A percentile compares a stretch with the other conserved stretches of the same genome.
These are phyloP conservation scores for Ormia ochracea DNA, from an alignment of 2,888 invertebrate genomes.

Conservation along the genomic window DNA sequence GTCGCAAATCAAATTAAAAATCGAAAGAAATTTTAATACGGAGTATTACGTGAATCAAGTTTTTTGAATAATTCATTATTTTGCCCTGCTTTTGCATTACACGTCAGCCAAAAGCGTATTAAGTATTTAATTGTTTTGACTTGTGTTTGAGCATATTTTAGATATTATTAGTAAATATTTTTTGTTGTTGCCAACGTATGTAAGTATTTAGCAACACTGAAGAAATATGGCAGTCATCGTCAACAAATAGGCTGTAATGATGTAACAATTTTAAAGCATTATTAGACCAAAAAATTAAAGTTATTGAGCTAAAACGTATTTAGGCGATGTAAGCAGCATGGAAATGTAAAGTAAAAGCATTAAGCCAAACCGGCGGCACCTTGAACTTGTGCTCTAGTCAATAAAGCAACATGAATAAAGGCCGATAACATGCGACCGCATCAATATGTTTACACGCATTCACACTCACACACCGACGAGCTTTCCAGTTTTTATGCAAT, in stretches of 20 bases:
- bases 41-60: too few species aligned
- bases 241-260: constrained; percentile 28
- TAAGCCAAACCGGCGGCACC: background rate
- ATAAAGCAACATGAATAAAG: constrained; percentile 3
- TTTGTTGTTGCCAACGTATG: background rate
- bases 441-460: constrained; percentile 1
- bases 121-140: too few species aligned
- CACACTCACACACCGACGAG: constrained; percentile 16
- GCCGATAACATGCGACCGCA: constrained; percentile 6
- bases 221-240: constrained; percentile 28
- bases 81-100: too few species aligned
- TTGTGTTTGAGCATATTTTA: too few species aligned
- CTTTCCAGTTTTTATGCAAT: constrained; percentile 26
- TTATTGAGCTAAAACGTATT: background rate
- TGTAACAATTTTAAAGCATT: constrained; percentile 41
- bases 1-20: too few species aligned
- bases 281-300: background rate
- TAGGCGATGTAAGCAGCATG: background rate
- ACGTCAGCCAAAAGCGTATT: too few species aligned
- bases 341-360: background rate
- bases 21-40: too few species aligned
- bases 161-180: too few species aligned
- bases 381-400: constrained; percentile 43
- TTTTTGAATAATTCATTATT: too few species aligned
- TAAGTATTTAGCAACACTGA: constrained; percentile 34